Base-by-base conservation (phyloP, 2,113 vertebrate species). In the Romanogobio albipinnatus region DNA sequence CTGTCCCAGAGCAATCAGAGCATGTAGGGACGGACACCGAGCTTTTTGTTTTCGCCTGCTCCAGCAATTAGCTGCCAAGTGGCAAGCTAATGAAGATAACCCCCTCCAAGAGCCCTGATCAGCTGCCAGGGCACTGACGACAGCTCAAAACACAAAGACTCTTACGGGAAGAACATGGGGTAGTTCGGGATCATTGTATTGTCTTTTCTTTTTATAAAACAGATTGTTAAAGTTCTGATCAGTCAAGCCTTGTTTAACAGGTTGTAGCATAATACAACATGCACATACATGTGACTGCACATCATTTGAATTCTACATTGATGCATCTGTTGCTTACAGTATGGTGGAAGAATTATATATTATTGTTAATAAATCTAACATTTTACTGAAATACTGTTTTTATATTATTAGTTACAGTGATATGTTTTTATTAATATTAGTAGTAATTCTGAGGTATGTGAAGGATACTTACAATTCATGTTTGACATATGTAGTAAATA, bases 61-160 rank as follows among this genome's bases (percentile, higher is more conserved):
- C 89, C 89, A 90, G 90, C 92, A 93, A 93, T 94, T 93, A 93
- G 91, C 91, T 92, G 91, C 93, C 89, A 91, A 94, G 92, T 94
- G 92, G 90, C 93, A 93, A 92, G 91, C 91, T 94, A 93, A 95
- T 95, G 93, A 94, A 84, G 86, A 93, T 90, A 91, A 90, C 88
- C 88, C 89, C 80, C 82, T 90, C 33, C 22, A 39, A 62, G 53
- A 56, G 29, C 49, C 73, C 49, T 70, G 58, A 36, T 66, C 43
- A 26, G 45, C 4, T 39, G 58, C 62, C 62, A 82, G 83, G 26
- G 19, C 1, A 10, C 33, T 80, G 76, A 70, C 24, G 53, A 53
- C 33, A n/a, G 75, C 51, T 13, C 14, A 26, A 73, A 53, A 74
- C 24, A 70, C n/a, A 74, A n/a, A 76, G 33, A 68, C 68, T 62